Conservation (phyloP, 2,888 invertebrate genomes). For the Alloplasta piceator region DNA sequence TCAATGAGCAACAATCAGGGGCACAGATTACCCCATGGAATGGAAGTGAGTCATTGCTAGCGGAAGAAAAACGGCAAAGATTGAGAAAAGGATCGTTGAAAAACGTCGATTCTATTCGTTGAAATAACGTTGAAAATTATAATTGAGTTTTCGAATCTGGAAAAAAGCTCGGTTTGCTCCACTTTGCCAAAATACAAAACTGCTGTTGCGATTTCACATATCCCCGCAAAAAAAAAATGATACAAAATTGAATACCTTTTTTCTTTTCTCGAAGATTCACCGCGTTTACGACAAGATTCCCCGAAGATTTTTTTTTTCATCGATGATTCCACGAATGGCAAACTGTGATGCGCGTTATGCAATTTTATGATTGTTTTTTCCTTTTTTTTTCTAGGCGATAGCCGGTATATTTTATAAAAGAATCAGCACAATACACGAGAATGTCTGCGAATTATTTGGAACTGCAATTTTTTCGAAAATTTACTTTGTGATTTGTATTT, state of each 20-base stretch:
- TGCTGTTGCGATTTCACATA: conserved; percentile 36
- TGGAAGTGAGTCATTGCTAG: conserved; percentile 78
- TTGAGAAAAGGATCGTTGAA: conserved; percentile 28
- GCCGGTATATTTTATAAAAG: conserved; percentile 27
- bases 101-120: background rate
- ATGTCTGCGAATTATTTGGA: conserved; percentile 15
- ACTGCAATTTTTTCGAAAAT: background rate
- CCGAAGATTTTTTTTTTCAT: conserved; percentile 30
- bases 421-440: conserved; percentile 41
- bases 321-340: conserved; percentile 66
- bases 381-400: conserved; percentile 57
- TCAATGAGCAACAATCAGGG: conserved; percentile 77
- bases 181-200: background rate
- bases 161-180: conserved; percentile 24
- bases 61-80: conserved; percentile 64
- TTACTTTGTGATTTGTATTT: background rate
- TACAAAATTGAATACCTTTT: background rate
- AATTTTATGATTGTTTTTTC: conserved; percentile 66
- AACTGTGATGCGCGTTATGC: conserved; percentile 74
- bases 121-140: background rate
- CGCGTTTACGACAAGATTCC: conserved; percentile 26
- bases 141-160: background rate
- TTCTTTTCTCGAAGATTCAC: conserved; percentile 13
- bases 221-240: conserved; percentile 28
- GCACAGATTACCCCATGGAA: conserved; percentile 78